These are phyloP conservation scores for Crotalus viridis DNA, from an alignment of 2,113 vertebrate genomes.

Conservation along the genomic window DNA sequence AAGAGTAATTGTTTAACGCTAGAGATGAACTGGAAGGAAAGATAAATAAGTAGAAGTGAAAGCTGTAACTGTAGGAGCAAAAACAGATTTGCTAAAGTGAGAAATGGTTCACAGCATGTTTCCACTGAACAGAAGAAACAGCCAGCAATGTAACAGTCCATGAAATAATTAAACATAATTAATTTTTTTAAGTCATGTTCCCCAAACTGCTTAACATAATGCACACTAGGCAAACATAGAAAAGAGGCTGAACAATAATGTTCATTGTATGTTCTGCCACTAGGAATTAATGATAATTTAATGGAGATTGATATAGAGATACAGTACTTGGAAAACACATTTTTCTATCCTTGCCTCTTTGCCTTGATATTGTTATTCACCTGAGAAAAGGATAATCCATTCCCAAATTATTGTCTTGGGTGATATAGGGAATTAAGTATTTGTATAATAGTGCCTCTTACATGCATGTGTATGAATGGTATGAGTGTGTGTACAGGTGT, in stretches of 20 bases:
- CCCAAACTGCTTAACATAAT: background rate
- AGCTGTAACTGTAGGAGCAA: background rate
- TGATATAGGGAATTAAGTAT: background rate
- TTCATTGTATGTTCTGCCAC: background rate
- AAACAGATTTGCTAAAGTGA: background rate
- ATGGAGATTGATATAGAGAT: background rate
- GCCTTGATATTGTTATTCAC: background rate
- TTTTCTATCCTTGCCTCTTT: background rate
- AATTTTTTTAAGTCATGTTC: background rate
- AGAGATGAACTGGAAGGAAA: background rate
- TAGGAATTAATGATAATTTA: background rate
- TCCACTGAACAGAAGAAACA: background rate
- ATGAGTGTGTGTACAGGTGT: background rate
- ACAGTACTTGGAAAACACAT: background rate
- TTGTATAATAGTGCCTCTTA: background rate
- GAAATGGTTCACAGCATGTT: background rate
- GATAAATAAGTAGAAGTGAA: background rate
- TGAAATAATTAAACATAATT: background rate
- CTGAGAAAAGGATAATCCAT: background rate
- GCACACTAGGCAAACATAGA: background rate
- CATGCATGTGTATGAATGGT: background rate
- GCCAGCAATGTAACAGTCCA: background rate
- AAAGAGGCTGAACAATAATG: background rate
- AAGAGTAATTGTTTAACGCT: background rate
- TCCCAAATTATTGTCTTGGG: background rate